Conservation (phyloP, 2,113 vertebrate genomes). For the Zootoca vivipara region DNA sequence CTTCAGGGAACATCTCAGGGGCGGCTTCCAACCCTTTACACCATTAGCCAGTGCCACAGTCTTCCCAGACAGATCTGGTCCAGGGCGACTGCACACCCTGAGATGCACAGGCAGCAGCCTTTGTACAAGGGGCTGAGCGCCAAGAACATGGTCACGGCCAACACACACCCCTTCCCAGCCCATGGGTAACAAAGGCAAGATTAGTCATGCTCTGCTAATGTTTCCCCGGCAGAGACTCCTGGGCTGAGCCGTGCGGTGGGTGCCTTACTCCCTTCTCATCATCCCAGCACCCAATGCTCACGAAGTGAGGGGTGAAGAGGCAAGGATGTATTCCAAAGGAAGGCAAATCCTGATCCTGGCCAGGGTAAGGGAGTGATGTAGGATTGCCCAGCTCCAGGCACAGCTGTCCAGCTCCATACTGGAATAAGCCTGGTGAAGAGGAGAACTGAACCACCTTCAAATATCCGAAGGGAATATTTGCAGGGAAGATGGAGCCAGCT, state of each 20-base stretch:
- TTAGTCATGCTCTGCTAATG: background rate
- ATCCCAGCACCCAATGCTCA: too few species aligned
- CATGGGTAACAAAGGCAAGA: background rate
- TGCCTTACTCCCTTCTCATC: background rate
- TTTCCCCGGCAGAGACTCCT: background rate
- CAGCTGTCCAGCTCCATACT: background rate
- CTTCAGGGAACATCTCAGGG: background rate
- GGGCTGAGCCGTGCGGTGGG: background rate
- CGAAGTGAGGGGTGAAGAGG: background rate
- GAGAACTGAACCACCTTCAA: too few species aligned
- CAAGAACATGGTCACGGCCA: background rate
- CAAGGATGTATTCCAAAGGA: too few species aligned
- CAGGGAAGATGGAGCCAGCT: too few species aligned
- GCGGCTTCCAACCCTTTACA: background rate
- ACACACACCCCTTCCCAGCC: background rate
- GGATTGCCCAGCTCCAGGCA: background rate
- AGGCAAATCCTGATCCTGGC: background rate
- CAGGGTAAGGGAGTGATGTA: background rate
- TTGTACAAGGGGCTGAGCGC: background rate
- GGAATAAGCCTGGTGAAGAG: too few species aligned
- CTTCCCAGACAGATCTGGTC: background rate
- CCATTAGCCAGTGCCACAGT: accelerated
- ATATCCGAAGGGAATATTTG: too few species aligned
- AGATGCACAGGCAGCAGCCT: background rate
- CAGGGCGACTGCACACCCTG: background rate